A percentile compares a stretch with the other conserved stretches of the same genome.
Evolutionary conservation across 2,888 invertebrate species (phyloP).

Genomic region (Lasius platythorax): DNA sequence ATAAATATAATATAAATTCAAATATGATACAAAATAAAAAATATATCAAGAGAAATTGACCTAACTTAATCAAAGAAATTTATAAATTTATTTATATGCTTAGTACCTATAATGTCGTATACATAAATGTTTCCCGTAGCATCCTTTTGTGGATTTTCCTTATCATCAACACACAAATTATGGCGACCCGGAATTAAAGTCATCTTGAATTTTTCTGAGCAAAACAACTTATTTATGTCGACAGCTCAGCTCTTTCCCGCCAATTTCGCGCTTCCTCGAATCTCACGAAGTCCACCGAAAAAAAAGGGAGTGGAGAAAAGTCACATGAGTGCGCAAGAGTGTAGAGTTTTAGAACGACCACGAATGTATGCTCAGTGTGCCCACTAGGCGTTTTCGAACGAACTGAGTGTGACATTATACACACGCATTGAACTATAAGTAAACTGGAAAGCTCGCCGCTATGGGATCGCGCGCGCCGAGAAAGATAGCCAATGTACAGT

Average conservation of each 20-base stretch:
- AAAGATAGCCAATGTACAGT: no score
- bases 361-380: no score
- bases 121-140: neutral
- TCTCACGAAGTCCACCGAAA: neutral
- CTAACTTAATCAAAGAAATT: neutral
- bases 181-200: neutral
- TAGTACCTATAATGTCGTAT: neutral
- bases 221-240: neutral
- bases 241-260: neutral
- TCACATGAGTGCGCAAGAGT: neutral
- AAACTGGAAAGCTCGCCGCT: no score
- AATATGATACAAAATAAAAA: neutral
- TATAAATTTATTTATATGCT: neutral
- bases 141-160: neutral
- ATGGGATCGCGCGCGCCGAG: no score
- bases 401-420: neutral
- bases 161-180: neutral
- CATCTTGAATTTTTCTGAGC: neutral
- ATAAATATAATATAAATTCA: no score
- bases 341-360: neutral
- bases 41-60: neutral
- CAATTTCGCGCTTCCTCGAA: neutral
- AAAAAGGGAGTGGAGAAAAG: conserved; percentile 1
- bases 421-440: no score
- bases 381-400: neutral